Evolutionary conservation across 2,113 vertebrate species (phyloP).

Genomic region (Spermophilus dauricus): DNA sequence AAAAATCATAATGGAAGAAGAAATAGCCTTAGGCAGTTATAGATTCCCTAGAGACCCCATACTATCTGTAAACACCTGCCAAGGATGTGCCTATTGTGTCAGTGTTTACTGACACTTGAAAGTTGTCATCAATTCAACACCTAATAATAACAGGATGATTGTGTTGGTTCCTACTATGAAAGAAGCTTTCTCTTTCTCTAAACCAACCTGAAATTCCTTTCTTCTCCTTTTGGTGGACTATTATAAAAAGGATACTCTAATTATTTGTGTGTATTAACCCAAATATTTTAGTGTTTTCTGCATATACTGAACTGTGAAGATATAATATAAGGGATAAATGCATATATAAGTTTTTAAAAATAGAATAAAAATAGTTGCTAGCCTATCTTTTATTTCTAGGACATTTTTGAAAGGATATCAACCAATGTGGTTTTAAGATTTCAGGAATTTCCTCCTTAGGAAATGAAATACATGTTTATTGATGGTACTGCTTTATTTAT

Average conservation of each 20-base stretch:
- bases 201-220: neutral
- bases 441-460: neutral
- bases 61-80: neutral
- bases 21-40: conserved; percentile 26
- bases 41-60: neutral
- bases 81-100: neutral
- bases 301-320: neutral
- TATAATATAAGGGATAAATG: neutral
- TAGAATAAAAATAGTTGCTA: neutral
- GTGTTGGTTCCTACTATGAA: neutral
- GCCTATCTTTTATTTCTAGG: neutral
- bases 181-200: neutral
- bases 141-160: conserved; percentile 3
- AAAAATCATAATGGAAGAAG: conserved; percentile 63
- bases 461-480: conserved; percentile 6
- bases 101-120: conserved; percentile 45
- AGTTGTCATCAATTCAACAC: conserved; percentile 53
- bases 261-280: too few species aligned
- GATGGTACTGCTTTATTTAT: conserved; percentile 47
- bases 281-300: neutral
- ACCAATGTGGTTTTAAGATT: conserved; percentile 17
- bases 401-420: neutral
- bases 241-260: neutral
- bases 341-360: neutral
- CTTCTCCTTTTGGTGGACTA: neutral